Percentiles rank a stretch among this genome's conserved stretches.
Evolutionary conservation across 1,140 invertebrate genomes (phyloP).

Genomic region (Campoletis sonorensis): DNA sequence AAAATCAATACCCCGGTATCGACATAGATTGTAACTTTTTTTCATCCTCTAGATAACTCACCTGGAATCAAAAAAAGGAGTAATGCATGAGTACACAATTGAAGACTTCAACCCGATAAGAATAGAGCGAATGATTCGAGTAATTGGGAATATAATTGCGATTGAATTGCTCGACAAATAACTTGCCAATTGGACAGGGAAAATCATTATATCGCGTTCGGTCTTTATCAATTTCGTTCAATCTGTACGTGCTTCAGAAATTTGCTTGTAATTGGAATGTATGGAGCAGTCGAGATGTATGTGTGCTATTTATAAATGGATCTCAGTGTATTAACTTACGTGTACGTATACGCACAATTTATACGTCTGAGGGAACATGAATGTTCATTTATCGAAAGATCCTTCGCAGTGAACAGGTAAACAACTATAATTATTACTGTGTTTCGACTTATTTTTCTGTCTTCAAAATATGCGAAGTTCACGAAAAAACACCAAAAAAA

Average conservation of each 20-base stretch:
- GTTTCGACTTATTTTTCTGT: too few relatives aligned
- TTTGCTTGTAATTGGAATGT: slow-evolving; percentile 27
- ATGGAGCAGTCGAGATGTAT: background rate
- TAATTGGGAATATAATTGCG: slow-evolving; percentile 32
- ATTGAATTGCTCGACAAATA: slow-evolving; percentile 31
- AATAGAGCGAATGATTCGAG: background rate
- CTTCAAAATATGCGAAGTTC: too few relatives aligned
- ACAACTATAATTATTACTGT: background rate
- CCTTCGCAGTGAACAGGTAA: slow-evolving; percentile 8
- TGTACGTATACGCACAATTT: background rate
- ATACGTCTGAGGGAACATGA: slow-evolving; percentile 19
- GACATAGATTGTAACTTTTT: background rate
- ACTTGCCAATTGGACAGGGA: slow-evolving; percentile 19
- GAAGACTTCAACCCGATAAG: background rate
- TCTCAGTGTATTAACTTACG: background rate
- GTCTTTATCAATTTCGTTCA: slow-evolving; percentile 26
- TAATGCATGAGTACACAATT: slow-evolving; percentile 39
- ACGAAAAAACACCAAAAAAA: too few relatives aligned
- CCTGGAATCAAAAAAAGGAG: slow-evolving; percentile 46
- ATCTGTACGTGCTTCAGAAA: slow-evolving; percentile 11
- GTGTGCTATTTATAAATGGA: background rate
- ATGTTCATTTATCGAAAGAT: slow-evolving; percentile 17
- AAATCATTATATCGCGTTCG: slow-evolving; percentile 29
- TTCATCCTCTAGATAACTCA: slow-evolving; percentile 13
- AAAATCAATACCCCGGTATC: slow-evolving; percentile 22